phyloP scores from a whole-genome alignment of 1,140 invertebrate genomes.

The Sitophilus oryzae region DNA sequence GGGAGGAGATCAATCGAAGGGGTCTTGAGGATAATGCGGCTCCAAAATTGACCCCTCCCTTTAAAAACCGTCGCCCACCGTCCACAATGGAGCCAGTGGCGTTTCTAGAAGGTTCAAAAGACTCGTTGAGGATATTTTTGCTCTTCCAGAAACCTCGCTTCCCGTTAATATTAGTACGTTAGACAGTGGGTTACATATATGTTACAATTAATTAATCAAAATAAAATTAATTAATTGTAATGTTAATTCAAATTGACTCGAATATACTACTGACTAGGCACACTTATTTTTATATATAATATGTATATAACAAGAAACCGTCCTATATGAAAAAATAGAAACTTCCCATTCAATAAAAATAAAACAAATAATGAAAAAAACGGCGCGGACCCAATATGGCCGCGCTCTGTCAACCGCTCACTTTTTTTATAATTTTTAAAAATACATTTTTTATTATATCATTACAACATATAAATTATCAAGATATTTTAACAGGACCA shows the following conservation, averaged over 20 bases:
- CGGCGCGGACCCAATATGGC: slow-evolving; percentile 24
- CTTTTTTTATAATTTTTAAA: slow-evolving; percentile 42
- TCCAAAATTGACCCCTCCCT: not conserved
- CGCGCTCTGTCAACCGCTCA: slow-evolving; percentile 38
- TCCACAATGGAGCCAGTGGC: not conserved
- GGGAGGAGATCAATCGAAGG: slow-evolving; percentile 18
- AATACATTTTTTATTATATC: slow-evolving; percentile 40
- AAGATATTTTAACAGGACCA: slow-evolving; percentile 46
- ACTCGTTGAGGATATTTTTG: too few species aligned
- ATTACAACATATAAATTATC: slow-evolving; percentile 45
- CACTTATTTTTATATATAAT: slow-evolving; percentile 42
- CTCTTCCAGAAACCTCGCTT: too few species aligned
- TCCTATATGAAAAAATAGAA: slow-evolving; percentile 47
- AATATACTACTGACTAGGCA: slow-evolving; percentile 47
- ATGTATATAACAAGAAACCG: slow-evolving; percentile 47
- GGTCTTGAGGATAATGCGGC: not conserved
- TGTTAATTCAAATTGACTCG: slow-evolving; percentile 45
- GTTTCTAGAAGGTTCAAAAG: too few species aligned
- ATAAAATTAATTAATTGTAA: too few species aligned
- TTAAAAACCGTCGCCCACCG: not conserved
- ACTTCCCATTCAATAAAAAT: slow-evolving; percentile 44
- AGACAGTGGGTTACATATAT: too few species aligned
- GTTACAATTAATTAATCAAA: too few species aligned
- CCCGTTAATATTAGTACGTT: too few species aligned
- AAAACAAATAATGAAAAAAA: slow-evolving; percentile 39